Evolutionary conservation across 2,113 vertebrate species (phyloP), one percentile per base, ranked within the genome.

Genomic region (Tichodroma muraria): DNA sequence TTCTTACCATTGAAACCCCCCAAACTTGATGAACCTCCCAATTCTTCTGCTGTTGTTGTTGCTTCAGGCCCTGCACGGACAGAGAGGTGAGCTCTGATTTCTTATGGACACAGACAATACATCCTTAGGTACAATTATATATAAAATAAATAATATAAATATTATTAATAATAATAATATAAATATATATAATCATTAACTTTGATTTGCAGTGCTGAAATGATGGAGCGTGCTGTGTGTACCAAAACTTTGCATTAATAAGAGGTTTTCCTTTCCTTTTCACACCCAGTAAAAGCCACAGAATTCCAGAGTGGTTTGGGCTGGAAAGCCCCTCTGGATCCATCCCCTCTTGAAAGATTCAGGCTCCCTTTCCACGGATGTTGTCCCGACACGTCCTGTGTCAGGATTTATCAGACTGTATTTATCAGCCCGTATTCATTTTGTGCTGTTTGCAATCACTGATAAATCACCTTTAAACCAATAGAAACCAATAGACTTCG

Each of bases 21-120:
- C 5, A 35, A 35, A 63, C 16, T 57, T 0, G 1, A 33, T 0
- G 77, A 78, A 54, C 7, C 17, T 15, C 68, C 9, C n/a, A 8
- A 0, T 25, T 72, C 54, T 60, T 45, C 81, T 30, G 73, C n/a
- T 65, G 44, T 2, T 38, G 71, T 1, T 3, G 38, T 54, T 31
- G 4, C 56, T 61, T 42, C 21, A 3, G 68, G 23, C 72, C 91
- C 93, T 86, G 71, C 1, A 9, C 52, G 50, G 53, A 53, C 30
- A 73, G 37, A 84, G 45, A 38, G 50, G 30, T 22, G 31, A 80
- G 71, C 37, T 88, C 63, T 80, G 66, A 12, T 56, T 88, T 63
- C 57, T 80, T 17, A 23, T 0, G 1, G 54, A 11, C 31, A 28
- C 27, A 64, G 44, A 15, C 13, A 38, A 21, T 7, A 13, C 3